Conservation (phyloP, 53 echinoderm and acorn worm species). For the Holothuria leucospilota region DNA sequence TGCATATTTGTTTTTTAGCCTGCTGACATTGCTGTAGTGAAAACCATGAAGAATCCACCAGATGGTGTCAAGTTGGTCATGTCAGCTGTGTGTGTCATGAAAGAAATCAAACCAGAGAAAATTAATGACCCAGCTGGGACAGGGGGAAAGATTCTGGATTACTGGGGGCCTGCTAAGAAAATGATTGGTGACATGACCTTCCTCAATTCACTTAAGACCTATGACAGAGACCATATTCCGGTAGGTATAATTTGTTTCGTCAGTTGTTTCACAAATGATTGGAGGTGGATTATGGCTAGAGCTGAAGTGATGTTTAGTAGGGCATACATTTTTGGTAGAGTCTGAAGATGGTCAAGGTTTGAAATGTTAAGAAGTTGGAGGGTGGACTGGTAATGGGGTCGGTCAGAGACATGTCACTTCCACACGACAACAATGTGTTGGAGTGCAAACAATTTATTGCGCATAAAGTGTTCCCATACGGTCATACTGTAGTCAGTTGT, state of each 20-base stretch:
- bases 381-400: no score
- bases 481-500: no score
- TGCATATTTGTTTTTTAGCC: slow-evolving; percentile 60
- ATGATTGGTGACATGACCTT: slow-evolving; percentile 98
- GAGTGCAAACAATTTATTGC: no score
- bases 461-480: no score
- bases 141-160: slow-evolving; percentile 99
- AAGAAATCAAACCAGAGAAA: slow-evolving; percentile 93
- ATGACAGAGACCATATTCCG: slow-evolving; percentile 95
- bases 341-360: no score
- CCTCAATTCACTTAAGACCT: slow-evolving; percentile 83
- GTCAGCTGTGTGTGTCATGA: slow-evolving; percentile 88
- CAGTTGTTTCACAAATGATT: not conserved
- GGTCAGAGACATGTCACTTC: no score
- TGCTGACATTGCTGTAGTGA: slow-evolving; percentile 94
- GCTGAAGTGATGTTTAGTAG: not conserved
- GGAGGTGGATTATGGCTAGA: not conserved
- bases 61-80: slow-evolving; percentile 93
- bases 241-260: slow-evolving; percentile 48
- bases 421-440: no score
- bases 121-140: slow-evolving; percentile 95
- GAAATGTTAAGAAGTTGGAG: no score
- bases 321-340: no score
- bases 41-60: slow-evolving; percentile 98
- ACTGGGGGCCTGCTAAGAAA: slow-evolving; percentile 98